Conservation (phyloP, 2,888 invertebrate species). For the Andrena bicolor region DNA sequence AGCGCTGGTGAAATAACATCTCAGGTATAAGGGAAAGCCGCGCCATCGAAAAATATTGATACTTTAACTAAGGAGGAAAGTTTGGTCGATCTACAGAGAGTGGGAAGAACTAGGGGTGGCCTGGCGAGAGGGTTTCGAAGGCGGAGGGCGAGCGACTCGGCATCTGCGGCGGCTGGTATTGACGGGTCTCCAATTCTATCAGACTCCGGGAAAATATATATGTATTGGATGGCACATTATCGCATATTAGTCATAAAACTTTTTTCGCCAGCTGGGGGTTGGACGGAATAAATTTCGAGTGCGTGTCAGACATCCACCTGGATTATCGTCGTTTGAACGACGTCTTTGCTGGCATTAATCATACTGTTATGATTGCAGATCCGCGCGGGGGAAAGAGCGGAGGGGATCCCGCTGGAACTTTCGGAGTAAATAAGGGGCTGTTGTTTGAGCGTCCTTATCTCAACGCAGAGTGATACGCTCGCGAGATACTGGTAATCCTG, state of each 20-base stretch:
- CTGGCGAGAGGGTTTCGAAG: conserved; percentile 30
- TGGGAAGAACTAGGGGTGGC: conserved; percentile 28
- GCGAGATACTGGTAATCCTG: not conserved
- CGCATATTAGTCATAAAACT: conserved; percentile 81
- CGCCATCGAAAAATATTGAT: conserved; percentile 82
- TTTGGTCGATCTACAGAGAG: conserved; percentile 64
- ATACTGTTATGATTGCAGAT: conserved; percentile 22
- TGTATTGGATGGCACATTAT: conserved; percentile 80
- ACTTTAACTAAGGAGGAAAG: conserved; percentile 83
- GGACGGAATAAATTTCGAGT: conserved; percentile 72
- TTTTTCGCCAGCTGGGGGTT: conserved; percentile 60
- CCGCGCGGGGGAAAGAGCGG: not conserved
- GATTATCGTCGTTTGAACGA: conserved; percentile 66
- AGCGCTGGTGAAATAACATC: conserved; percentile 74
- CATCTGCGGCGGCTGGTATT: conserved; percentile 79
- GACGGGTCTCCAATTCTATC: conserved; percentile 81
- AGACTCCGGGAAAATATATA: conserved; percentile 73
- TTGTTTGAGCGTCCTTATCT: conserved; percentile 1
- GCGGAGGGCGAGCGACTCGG: conserved; percentile 58
- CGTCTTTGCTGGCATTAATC: conserved; percentile 55
- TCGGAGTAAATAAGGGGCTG: not conserved
- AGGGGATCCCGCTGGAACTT: not conserved
- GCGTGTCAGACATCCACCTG: conserved; percentile 72
- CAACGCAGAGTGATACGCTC: not conserved
- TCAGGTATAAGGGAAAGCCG: conserved; percentile 74